Evolutionary conservation across 1,140 invertebrate species (phyloP).

Genomic region (Ectropis grisescens): DNA sequence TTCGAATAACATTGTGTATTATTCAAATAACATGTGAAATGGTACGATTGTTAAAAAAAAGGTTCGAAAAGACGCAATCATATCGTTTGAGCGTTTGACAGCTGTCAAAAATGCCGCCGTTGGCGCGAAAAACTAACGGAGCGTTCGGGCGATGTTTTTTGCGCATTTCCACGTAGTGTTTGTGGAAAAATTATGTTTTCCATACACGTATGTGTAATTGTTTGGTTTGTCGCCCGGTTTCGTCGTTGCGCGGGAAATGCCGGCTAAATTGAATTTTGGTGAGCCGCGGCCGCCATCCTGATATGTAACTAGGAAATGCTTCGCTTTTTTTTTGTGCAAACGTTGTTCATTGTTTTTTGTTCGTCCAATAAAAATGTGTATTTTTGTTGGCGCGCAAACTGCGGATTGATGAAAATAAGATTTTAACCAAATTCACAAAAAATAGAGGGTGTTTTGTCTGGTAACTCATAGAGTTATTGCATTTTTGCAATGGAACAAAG

Average conservation of each 20-base stretch:
- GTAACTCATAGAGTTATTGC: too few species aligned
- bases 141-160: slow-evolving; percentile 37
- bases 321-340: slow-evolving; percentile 3
- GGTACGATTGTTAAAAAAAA: slow-evolving; percentile 17
- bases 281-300: slow-evolving; percentile 26
- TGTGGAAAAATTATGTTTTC: slow-evolving; percentile 60
- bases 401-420: too few species aligned
- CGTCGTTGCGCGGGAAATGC: slow-evolving; percentile 34
- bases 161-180: slow-evolving; percentile 39
- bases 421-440: too few species aligned
- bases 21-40: slow-evolving; percentile 23
- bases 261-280: slow-evolving; percentile 60
- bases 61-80: slow-evolving; percentile 48
- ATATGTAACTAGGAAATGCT: slow-evolving; percentile 31
- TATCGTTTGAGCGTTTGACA: slow-evolving; percentile 42
- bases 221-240: slow-evolving; percentile 55
- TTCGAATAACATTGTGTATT: slow-evolving; percentile 48
- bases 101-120: slow-evolving; percentile 59
- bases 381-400: slow-evolving; percentile 12
- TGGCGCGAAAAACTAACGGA: slow-evolving; percentile 58
- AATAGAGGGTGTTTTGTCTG: too few species aligned
- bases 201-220: slow-evolving; percentile 62
- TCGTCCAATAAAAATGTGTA: slow-evolving; percentile 13
- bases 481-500: too few species aligned
- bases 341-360: too few species aligned